Evolutionary conservation across 2,797 vertebrate genomes (phyloP), one percentile per base, ranked within the genome.

Genomic region (Cirrhinus molitorella): DNA sequence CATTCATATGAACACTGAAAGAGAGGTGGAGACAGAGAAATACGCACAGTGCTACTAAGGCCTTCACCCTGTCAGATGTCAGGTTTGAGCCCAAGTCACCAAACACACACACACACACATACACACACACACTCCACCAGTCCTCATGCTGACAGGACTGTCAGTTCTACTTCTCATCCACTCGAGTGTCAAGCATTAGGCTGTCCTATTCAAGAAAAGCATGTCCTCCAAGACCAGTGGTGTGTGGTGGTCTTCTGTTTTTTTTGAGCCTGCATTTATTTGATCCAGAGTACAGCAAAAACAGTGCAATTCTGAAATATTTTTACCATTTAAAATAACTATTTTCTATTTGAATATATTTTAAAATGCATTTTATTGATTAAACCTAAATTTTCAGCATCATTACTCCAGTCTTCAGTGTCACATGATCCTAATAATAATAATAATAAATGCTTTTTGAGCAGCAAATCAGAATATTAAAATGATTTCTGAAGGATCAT

Each of bases 111-210:
- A 16, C 47, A 55, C 17, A 59, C 67, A 34, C 21, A 25, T 23
- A 66, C 25, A 66, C 53, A 34, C 28, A 40, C 43, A 66, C 25
- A 79, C 73, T 19, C 73, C 2, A 4, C 1, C 23, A 70, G 66
- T 70, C 79, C 66, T 80, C 66, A 59, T 43, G 2, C 51, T 83
- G 65, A 83, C 74, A 83, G 74, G 21, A 67, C 66, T 83, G 81
- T 83, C 81, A 78, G 74, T 70, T 78, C 65, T 34, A 78, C 40
- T 78, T 78, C 21, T 61, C 74, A 37, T 83, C 74, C 40, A 71
- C 40, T 23, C n/a, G 0, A 66, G 61, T 83, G 61, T 67, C 74
- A 83, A 70, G 81, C 14, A 77, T 77, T 70, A 78, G 65, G 6
- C 63, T 59, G 81, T 68, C 73, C 65, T 71, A 47, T 78, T 78